Conservation (phyloP, 2,888 invertebrate genomes). For the Lithophane semibrunnea region DNA sequence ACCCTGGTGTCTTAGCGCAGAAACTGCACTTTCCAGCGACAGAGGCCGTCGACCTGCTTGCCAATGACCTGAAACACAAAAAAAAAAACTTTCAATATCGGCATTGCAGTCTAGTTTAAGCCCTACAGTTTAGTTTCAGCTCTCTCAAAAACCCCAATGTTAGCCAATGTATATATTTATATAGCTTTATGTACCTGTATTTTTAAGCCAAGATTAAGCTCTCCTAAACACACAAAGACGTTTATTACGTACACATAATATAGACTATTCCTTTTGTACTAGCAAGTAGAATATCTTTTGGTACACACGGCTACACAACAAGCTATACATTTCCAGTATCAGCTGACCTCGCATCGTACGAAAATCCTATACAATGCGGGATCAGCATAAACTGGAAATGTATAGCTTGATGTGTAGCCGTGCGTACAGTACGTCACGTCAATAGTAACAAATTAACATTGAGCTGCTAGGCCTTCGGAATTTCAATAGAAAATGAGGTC, state of each 20-base stretch:
- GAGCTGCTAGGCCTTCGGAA: too few species aligned
- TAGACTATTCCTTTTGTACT: constrained; percentile 45
- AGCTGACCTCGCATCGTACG: too few species aligned
- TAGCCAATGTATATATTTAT: neutral
- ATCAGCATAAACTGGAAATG: too few species aligned
- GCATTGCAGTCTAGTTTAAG: neutral
- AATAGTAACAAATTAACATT: neutral
- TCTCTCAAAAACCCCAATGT: neutral
- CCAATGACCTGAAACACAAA: constrained; percentile 1
- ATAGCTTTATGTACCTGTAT: constrained; percentile 23
- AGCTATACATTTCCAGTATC: too few species aligned
- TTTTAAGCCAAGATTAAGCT: constrained; percentile 53
- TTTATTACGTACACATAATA: constrained; percentile 35
- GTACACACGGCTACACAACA: too few species aligned
- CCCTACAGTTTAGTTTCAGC: too few species aligned
- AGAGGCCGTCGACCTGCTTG: neutral
- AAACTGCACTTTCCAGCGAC: neutral
- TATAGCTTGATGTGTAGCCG: too few species aligned
- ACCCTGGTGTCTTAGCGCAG: too few species aligned
- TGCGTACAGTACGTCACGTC: neutral
- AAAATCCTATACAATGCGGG: too few species aligned
- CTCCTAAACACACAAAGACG: constrained; percentile 52
- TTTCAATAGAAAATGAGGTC: too few species aligned
- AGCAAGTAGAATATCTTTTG: constrained; percentile 43
- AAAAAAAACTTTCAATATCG: neutral